These are phyloP conservation scores for Puntigrus tetrazona DNA, from an alignment of 2,113 vertebrate species.

Conservation along the genomic window DNA sequence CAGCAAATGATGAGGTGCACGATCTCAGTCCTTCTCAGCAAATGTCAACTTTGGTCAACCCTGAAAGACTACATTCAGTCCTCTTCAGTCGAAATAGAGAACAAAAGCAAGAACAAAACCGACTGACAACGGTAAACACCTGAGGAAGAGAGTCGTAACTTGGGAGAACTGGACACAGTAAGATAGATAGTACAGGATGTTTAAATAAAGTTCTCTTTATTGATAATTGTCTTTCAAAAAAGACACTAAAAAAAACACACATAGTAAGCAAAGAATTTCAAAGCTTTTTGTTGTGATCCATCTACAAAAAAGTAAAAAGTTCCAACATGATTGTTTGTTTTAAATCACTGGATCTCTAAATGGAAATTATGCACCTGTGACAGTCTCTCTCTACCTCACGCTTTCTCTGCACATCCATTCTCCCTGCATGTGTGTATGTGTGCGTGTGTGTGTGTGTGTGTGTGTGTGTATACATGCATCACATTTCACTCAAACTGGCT, in stretches of 20 bases:
- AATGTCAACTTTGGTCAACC: conserved; percentile 16
- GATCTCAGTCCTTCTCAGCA: background rate
- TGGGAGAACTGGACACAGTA: conserved; percentile 58
- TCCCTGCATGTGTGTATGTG: conserved; percentile 60
- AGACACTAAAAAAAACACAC: conserved; percentile 67
- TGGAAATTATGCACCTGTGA: conserved; percentile 55
- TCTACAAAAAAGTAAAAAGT: conserved; percentile 63
- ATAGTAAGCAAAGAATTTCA: conserved; percentile 52
- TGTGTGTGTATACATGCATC: conserved; percentile 54
- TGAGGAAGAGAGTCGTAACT: conserved; percentile 8
- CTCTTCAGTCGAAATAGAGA: background rate
- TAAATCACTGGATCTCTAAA: conserved; percentile 62
- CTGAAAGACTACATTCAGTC: conserved; percentile 31
- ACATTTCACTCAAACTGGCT: conserved; percentile 56
- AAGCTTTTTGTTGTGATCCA: conserved; percentile 64
- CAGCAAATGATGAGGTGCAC: conserved; percentile 9
- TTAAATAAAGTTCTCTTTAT: conserved; percentile 76
- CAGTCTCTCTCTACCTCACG: conserved; percentile 36
- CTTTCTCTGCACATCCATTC: conserved; percentile 59
- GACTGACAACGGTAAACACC: conserved; percentile 2
- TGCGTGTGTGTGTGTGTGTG: conserved; percentile 51
- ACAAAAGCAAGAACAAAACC: background rate
- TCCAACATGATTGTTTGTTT: conserved; percentile 65
- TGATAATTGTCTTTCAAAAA: conserved; percentile 67
- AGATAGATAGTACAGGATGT: conserved; percentile 56